phyloP scores from a whole-genome alignment of 2,113 vertebrate genomes.

The Ceyx cyanopectus region DNA sequence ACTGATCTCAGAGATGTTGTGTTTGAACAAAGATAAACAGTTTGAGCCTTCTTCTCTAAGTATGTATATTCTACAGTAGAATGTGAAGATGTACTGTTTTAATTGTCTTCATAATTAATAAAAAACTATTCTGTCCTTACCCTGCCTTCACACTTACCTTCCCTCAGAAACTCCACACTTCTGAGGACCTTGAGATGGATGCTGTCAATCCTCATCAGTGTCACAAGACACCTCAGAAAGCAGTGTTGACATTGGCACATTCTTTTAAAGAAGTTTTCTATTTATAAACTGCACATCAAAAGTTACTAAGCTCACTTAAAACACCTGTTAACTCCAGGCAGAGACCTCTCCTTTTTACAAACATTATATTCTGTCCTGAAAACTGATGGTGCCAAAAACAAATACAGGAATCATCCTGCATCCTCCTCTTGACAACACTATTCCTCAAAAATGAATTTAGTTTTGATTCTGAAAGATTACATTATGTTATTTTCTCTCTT shows the following conservation, averaged over 20 bases:
- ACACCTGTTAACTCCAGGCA: neutral
- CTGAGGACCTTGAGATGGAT: neutral
- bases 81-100: neutral
- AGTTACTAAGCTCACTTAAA: neutral
- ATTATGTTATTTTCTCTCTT: constrained; percentile 25
- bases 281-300: constrained; percentile 7
- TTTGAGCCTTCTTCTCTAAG: neutral
- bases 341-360: neutral
- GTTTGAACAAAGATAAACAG: neutral
- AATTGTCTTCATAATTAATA: neutral
- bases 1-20: fast-evolving
- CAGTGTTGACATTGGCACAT: neutral
- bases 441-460: neutral
- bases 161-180: neutral
- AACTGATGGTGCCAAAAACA: neutral
- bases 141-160: neutral
- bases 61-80: neutral
- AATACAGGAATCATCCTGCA: neutral
- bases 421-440: neutral
- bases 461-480: constrained; percentile 33
- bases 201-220: neutral
- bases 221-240: neutral
- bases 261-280: neutral
- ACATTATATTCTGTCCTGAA: neutral
- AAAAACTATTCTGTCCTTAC: neutral